phyloP scores from a whole-genome alignment of 1,140 invertebrate species.

The Gryllus bimaculatus region DNA sequence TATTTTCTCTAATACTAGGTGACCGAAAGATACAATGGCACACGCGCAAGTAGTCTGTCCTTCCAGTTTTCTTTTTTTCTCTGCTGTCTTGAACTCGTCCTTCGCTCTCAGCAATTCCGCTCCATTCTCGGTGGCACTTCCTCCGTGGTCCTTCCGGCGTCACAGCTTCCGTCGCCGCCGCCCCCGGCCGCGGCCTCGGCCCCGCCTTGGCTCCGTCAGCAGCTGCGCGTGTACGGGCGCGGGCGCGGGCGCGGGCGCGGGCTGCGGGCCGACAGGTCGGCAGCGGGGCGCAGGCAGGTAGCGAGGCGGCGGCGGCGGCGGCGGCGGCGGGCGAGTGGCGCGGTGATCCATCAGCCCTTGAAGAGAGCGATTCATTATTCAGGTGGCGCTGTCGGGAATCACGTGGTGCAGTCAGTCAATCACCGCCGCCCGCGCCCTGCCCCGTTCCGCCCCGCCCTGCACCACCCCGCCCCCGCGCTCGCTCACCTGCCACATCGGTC shows the following conservation, averaged over 20 bases:
- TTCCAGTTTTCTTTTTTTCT: no score
- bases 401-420: slow-evolving; percentile 19
- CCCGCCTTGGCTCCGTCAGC: not conserved
- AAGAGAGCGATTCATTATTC: slow-evolving; percentile 22
- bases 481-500: not conserved
- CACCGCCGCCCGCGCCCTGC: not conserved
- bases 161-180: not conserved
- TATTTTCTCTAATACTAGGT: no score
- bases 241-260: no score
- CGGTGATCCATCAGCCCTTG: slow-evolving; percentile 21
- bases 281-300: not conserved
- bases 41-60: no score
- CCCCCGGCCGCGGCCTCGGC: no score
- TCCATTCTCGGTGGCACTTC: no score
- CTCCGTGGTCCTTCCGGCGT: not conserved
- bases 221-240: not conserved
- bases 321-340: not conserved
- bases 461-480: not conserved
- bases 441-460: not conserved
- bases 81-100: no score
- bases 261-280: not conserved
- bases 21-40: no score
- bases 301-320: not conserved
- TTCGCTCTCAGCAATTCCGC: no score
- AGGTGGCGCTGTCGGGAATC: slow-evolving; percentile 19